A percentile compares a stretch with the other conserved stretches of the same genome.
These are phyloP conservation scores for Onychostruthus taczanowskii DNA, from an alignment of 2,113 vertebrate genomes.

Conservation along the genomic window DNA sequence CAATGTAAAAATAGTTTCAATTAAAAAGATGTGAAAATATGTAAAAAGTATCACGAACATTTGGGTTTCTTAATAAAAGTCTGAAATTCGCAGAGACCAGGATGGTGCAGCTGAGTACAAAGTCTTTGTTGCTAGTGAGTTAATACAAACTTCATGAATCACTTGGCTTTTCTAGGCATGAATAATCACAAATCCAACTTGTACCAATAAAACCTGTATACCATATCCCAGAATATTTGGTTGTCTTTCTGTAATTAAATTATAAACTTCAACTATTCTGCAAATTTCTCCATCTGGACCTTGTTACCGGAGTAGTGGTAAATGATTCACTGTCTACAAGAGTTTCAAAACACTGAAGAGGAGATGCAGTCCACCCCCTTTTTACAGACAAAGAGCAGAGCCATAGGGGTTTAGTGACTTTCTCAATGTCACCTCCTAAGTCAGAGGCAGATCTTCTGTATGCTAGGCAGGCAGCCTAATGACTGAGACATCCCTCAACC, in stretches of 20 bases:
- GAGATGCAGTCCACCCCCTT: not conserved
- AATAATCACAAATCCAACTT: not conserved
- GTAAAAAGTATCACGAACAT: not conserved
- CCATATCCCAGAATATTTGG: not conserved
- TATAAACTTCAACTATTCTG: not conserved
- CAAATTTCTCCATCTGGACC: conserved; percentile 6
- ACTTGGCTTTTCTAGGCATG: not conserved
- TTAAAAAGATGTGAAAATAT: conserved; percentile 48
- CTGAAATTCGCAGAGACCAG: not conserved
- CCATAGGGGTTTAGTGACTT: not conserved
- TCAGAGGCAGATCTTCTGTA: not conserved
- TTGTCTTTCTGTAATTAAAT: not conserved
- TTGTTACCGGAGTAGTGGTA: not conserved
- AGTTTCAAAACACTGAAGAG: not conserved
- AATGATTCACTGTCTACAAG: not conserved
- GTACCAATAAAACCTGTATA: not conserved
- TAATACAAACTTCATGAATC: not conserved
- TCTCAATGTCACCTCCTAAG: not conserved
- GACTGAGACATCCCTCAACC: not conserved
- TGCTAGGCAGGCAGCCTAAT: not conserved
- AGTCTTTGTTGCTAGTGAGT: not conserved
- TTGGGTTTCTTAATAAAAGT: not conserved
- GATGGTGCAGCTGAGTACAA: not conserved
- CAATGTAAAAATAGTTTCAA: conserved; percentile 54
- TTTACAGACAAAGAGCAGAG: not conserved